Evolutionary conservation across 2,888 invertebrate species (phyloP).

Genomic region (Eucera pruinosa): DNA sequence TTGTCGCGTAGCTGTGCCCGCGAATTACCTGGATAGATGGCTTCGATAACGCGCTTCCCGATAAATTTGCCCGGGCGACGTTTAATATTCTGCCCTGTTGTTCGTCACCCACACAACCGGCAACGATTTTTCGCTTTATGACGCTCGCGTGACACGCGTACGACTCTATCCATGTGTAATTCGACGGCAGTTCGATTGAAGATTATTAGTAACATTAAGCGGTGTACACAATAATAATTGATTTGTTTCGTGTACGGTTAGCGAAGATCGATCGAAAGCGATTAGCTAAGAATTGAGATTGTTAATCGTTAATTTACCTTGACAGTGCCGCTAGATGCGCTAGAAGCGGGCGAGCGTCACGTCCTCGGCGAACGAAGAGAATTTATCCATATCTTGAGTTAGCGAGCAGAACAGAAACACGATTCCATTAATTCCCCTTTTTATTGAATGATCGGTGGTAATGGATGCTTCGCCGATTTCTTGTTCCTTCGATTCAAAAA

Average conservation of each 20-base stretch:
- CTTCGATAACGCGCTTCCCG: conserved; percentile 30
- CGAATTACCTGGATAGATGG: conserved; percentile 63
- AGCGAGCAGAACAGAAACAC: conserved; percentile 67
- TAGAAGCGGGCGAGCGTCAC: conserved; percentile 84
- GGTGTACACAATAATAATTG: too few relatives aligned
- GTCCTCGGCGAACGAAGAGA: conserved; percentile 84
- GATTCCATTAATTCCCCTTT: conserved; percentile 59
- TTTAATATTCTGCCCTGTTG: conserved; percentile 38
- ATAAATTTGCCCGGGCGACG: conserved; percentile 35
- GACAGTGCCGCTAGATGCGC: conserved; percentile 84
- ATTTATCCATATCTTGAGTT: conserved; percentile 82
- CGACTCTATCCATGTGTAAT: conserved; percentile 33
- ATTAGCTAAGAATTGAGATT: conserved; percentile 10
- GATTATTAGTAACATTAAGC: conserved; percentile 1
- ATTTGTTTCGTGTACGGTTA: too few relatives aligned
- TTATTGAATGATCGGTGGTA: neutral
- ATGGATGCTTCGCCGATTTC: neutral
- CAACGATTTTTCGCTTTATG: neutral
- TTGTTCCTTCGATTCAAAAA: conserved; percentile 20
- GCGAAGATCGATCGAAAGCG: neutral
- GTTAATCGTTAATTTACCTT: conserved; percentile 76
- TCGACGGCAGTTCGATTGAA: conserved; percentile 14
- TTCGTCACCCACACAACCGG: neutral
- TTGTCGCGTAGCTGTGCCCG: conserved; percentile 31
- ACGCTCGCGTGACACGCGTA: neutral